Conservation (phyloP, 2,888 invertebrate species). For the Octodonta nipae region DNA sequence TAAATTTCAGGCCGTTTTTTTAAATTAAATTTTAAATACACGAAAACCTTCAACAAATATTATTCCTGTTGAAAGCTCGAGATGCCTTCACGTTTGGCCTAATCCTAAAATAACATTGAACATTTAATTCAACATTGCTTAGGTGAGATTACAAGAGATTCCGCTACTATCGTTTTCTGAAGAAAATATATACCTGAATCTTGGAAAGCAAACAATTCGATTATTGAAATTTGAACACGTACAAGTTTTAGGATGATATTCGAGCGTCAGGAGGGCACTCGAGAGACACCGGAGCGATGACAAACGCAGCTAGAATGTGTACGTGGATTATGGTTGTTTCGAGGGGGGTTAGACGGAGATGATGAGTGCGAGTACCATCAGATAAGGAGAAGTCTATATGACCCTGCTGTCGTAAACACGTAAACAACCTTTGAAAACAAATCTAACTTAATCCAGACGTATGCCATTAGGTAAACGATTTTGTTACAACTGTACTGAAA, state of each 20-base stretch:
- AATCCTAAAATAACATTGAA: constrained; percentile 22
- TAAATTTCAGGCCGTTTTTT: too few relatives aligned
- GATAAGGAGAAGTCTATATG: too few relatives aligned
- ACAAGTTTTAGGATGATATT: background rate
- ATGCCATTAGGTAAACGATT: too few relatives aligned
- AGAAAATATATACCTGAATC: background rate
- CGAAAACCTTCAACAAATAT: constrained; percentile 2
- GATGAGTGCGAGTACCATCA: too few relatives aligned
- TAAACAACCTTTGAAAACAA: too few relatives aligned
- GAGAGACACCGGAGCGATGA: background rate
- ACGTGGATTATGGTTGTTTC: constrained; percentile 1
- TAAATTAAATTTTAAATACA: too few relatives aligned
- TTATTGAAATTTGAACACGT: constrained; percentile 1
- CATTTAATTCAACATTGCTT: constrained; percentile 18
- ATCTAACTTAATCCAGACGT: too few relatives aligned
- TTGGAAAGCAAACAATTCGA: constrained; percentile 1
- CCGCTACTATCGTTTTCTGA: background rate
- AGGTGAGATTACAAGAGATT: constrained; percentile 21
- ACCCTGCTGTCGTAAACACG: too few relatives aligned
- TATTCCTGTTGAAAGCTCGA: background rate
- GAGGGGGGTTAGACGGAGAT: too few relatives aligned
- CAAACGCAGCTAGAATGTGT: too few relatives aligned
- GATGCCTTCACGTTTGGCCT: constrained; percentile 7
- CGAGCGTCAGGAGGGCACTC: constrained; percentile 1
- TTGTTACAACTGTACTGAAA: too few relatives aligned